Evolutionary conservation across 92 coral and sea anemone genomes (phyloP).

Genomic region (Palythoa caribaeorum): DNA sequence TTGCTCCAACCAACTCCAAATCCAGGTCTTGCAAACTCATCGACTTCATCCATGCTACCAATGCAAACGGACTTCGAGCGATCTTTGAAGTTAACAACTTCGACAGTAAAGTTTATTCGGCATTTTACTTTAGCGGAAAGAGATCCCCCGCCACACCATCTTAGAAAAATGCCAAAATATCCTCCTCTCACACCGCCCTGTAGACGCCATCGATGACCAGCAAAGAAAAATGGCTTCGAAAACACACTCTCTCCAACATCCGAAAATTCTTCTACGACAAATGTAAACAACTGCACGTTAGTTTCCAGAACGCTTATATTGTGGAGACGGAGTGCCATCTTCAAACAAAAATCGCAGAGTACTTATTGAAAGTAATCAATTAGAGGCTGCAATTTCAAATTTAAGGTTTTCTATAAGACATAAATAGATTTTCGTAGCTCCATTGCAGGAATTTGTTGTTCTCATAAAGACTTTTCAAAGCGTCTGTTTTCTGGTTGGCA

Average conservation of each 20-base stretch:
- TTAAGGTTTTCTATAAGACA: not conserved
- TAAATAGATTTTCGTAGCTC: not conserved
- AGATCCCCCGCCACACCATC: conserved; percentile 95
- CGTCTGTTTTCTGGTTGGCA: conserved; percentile 26
- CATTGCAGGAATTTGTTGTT: not conserved
- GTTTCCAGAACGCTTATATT: conserved; percentile 76
- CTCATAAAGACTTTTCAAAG: not conserved
- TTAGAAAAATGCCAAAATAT: conserved; percentile 83
- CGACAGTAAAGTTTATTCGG: conserved; percentile 72
- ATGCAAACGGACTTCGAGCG: conserved; percentile 77
- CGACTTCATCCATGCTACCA: conserved; percentile 82
- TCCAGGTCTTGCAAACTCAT: conserved; percentile 85
- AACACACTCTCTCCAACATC: conserved; percentile 75
- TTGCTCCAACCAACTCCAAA: conserved; percentile 99
- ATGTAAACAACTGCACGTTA: conserved; percentile 75
- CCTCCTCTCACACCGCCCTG: conserved; percentile 93
- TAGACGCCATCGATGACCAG: conserved; percentile 92
- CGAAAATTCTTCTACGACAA: conserved; percentile 87
- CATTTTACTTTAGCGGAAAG: conserved; percentile 82
- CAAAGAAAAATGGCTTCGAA: conserved; percentile 91
- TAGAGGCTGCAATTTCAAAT: not conserved
- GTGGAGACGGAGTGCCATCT: conserved; percentile 94
- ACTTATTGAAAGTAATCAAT: not conserved
- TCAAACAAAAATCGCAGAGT: not conserved
- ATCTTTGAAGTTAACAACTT: conserved; percentile 71